These are phyloP conservation scores for Caerostris darwini DNA, from an alignment of 1,140 invertebrate genomes.

Conservation along the genomic window DNA sequence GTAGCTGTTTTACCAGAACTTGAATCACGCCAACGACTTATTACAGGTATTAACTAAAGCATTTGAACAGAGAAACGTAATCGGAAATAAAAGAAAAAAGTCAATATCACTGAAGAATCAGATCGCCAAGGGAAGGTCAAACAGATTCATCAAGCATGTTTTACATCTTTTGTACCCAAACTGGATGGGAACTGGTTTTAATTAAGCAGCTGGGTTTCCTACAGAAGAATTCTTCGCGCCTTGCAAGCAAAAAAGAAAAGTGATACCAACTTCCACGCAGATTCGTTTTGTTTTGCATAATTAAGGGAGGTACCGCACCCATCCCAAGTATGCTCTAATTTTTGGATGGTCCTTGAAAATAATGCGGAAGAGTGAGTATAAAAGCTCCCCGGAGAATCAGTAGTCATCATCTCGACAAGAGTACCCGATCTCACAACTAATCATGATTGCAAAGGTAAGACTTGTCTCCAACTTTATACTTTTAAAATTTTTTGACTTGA, in stretches of 20 bases:
- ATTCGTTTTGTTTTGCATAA: slow-evolving; percentile 7
- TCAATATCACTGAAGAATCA: not conserved
- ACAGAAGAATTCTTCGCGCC: not conserved
- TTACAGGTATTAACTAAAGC: not conserved
- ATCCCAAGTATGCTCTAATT: not conserved
- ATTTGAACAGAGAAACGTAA: not conserved
- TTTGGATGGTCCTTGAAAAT: not conserved
- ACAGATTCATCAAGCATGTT: not conserved
- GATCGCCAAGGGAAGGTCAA: slow-evolving; percentile 15
- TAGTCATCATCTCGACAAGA: not conserved
- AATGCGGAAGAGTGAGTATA: not conserved
- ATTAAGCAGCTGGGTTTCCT: not conserved
- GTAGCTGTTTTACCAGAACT: not conserved
- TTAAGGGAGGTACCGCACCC: not conserved
- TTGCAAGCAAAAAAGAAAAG: not conserved
- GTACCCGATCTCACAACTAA: not conserved
- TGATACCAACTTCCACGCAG: not conserved
- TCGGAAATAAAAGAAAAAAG: not conserved
- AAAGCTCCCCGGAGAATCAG: not conserved
- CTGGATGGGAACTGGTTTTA: slow-evolving; percentile 3
- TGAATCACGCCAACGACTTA: not conserved
- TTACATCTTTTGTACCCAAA: not conserved
- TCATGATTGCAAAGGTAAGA: slow-evolving; percentile 28
- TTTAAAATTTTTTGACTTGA: not conserved
- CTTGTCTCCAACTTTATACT: not conserved